Conservation (phyloP, 2,113 vertebrate species). For the Toxotes chatareus region DNA sequence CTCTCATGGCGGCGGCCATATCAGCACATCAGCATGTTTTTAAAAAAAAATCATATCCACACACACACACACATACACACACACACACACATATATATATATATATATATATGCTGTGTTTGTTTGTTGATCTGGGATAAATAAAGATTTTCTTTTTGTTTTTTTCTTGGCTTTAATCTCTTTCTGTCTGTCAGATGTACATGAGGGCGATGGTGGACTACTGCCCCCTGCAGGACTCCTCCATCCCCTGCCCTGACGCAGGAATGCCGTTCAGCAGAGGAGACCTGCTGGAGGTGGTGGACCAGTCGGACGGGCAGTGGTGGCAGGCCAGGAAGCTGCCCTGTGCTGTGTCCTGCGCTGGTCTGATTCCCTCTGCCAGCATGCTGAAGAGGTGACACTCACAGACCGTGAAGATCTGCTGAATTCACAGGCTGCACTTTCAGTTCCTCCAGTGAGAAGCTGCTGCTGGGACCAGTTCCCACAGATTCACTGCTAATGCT, state of each 20-base stretch:
- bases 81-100: no score
- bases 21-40: no score
- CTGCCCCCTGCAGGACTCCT: constrained; percentile 89
- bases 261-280: constrained; percentile 91
- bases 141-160: neutral
- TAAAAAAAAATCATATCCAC: no score
- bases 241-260: constrained; percentile 90
- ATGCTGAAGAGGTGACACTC: constrained; percentile 88
- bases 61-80: no score
- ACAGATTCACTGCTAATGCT: no score
- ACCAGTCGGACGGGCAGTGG: constrained; percentile 91
- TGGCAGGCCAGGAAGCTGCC: constrained; percentile 94
- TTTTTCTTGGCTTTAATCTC: neutral
- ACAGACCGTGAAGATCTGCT: neutral
- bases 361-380: constrained; percentile 91
- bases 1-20: no score
- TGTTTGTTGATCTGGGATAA: no score
- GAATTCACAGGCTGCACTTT: no score
- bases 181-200: constrained; percentile 82
- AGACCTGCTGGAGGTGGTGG: constrained; percentile 94
- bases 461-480: no score
- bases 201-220: constrained; percentile 93
- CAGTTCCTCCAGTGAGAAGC: no score
- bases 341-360: constrained; percentile 85
- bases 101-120: no score